Evolutionary conservation across 2,113 vertebrate genomes (phyloP).

Genomic region (Heterotis niloticus): DNA sequence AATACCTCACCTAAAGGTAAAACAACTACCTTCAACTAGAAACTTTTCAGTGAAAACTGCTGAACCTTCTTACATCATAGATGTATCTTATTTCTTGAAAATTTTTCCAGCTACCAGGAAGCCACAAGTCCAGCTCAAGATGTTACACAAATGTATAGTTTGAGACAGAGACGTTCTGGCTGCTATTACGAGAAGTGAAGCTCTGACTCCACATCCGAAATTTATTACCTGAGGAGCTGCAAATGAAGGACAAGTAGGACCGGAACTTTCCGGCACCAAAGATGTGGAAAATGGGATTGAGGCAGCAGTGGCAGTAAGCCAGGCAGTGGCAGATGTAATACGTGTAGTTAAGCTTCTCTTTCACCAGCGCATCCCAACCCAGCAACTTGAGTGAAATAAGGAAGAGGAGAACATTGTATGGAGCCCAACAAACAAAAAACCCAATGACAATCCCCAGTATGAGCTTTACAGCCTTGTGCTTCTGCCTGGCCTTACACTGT

Average conservation of each 20-base stretch:
- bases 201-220: not conserved
- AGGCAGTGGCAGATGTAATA: slow-evolving; percentile 46
- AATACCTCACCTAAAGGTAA: too few species aligned
- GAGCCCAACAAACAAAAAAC: slow-evolving; percentile 64
- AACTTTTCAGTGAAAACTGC: too few species aligned
- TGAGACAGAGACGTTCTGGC: not conserved
- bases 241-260: slow-evolving; percentile 36
- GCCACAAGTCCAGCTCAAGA: too few species aligned
- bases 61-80: too few species aligned
- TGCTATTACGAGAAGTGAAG: slow-evolving; percentile 13
- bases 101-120: too few species aligned
- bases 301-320: slow-evolving; percentile 56
- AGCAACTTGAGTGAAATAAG: slow-evolving; percentile 34
- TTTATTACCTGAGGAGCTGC: not conserved
- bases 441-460: slow-evolving; percentile 53
- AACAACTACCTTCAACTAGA: too few species aligned
- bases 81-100: too few species aligned
- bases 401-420: slow-evolving; percentile 53
- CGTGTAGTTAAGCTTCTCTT: slow-evolving; percentile 33
- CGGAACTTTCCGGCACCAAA: slow-evolving; percentile 59
- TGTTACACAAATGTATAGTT: slow-evolving; percentile 3
- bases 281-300: slow-evolving; percentile 62
- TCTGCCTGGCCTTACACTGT: slow-evolving; percentile 45
- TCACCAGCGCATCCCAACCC: slow-evolving; percentile 20
- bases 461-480: slow-evolving; percentile 45